Evolutionary conservation across 2,888 invertebrate species (phyloP).

Genomic region (Tipula helvola): DNA sequence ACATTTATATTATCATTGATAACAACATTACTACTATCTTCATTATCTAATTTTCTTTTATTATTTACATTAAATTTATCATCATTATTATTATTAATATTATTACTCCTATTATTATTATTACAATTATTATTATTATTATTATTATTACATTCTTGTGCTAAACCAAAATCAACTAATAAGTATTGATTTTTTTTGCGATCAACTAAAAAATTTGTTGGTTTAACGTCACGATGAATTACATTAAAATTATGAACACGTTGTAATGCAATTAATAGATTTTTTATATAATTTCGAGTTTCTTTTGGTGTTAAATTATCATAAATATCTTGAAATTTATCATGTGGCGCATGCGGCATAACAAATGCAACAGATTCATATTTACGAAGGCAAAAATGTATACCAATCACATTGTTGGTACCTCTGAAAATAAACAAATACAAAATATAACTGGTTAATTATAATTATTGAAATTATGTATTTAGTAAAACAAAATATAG

Average conservation of each 20-base stretch:
- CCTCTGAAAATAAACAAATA: constrained; percentile 42
- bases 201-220: constrained; percentile 82
- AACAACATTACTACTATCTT: background rate
- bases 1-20: background rate
- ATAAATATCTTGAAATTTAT: constrained; percentile 65
- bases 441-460: background rate
- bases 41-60: constrained; percentile 9
- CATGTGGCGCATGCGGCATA: constrained; percentile 81
- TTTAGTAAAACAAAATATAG: background rate
- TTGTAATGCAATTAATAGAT: constrained; percentile 61
- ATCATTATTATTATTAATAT: constrained; percentile 8
- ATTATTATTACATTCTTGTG: constrained; percentile 42
- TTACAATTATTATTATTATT: background rate
- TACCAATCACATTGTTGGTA: constrained; percentile 64
- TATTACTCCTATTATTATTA: constrained; percentile 6
- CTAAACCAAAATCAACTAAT: constrained; percentile 81
- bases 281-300: constrained; percentile 64
- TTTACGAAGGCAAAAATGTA: constrained; percentile 63
- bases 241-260: constrained; percentile 74
- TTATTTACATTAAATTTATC: background rate
- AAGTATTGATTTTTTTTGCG: constrained; percentile 55
- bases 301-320: constrained; percentile 55
- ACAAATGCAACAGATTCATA: constrained; percentile 72
- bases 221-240: constrained; percentile 84
- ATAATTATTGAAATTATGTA: background rate